Base-by-base conservation (phyloP, 1,140 invertebrate genomes). In the Lordiphosa stackelbergi region DNA sequence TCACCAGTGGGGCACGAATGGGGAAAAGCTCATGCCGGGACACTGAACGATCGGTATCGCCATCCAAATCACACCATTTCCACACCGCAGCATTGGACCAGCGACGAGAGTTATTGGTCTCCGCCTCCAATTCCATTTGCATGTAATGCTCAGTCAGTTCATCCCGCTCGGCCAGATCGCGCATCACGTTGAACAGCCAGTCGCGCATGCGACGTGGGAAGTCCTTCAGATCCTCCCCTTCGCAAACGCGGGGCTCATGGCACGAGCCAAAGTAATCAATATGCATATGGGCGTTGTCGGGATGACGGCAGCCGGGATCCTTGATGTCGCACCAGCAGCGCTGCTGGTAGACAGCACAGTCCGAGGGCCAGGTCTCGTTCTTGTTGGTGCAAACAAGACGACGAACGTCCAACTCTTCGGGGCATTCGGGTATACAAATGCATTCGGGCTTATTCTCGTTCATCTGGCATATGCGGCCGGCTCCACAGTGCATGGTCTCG, bases 1-100 rank as follows among this genome's bases (percentile, higher is more conserved):
- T 93, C 90, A 98, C 93, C 31, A 98, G 89, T 0, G 96, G 96
- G 31, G 96, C 97, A 40, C 95, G 91, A 74, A 98, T 96, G 10
- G 97, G 97, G 90, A 98, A 98, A 51, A 98, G 89, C 88, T 98
- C 97, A 89, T 98, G 96, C 35, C 95, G 92, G 4, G 96, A 97
- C 3, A 98, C 95, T 57, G 93, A 90, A 41, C 86, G 86, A 88
- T 97, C 95, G 73, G 95, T 94, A 87, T 96, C 91, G 11, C 93
- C 93, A 87, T 98, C 96, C 41, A 98, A 90, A 86, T 98, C 96
- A 85, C 96, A 98, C 94, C 96, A 98, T 87, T 98, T 98, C 97
- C 97, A 98, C 52, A 98, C 93, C 34, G 96, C 96, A 9, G 96
- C 96, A 86, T 96, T 96, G 4, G 93, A 91, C 95, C 96, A 97